These are phyloP conservation scores for Pseudobourletiella spinata DNA, from an alignment of 1,140 invertebrate genomes.

Conservation along the genomic window DNA sequence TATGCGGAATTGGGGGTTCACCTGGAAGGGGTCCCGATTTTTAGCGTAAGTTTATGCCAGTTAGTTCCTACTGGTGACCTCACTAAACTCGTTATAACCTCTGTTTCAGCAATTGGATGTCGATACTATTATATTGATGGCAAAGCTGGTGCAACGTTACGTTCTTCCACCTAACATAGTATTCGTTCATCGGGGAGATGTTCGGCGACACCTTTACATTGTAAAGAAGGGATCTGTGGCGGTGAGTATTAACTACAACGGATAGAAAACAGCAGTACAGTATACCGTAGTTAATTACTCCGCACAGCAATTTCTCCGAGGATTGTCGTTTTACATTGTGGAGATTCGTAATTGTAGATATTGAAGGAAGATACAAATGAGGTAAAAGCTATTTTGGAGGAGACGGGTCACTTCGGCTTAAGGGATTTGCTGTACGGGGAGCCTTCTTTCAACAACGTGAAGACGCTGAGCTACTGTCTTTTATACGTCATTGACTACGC, in stretches of 20 bases:
- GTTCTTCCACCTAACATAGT: slow-evolving; percentile 19
- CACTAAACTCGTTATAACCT: not conserved
- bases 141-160: slow-evolving; percentile 14
- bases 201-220: slow-evolving; percentile 26
- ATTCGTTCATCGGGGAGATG: slow-evolving; percentile 24
- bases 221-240: slow-evolving; percentile 17
- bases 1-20: slow-evolving; percentile 7
- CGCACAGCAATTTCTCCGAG: no score
- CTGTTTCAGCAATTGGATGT: slow-evolving; percentile 22
- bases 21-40: slow-evolving; percentile 28
- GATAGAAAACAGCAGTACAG: no score
- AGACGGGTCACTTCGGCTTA: slow-evolving; percentile 25
- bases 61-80: not conserved
- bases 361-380: not conserved
- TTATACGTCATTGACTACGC: slow-evolving; percentile 20
- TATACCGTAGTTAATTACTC: no score
- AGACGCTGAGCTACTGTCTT: slow-evolving; percentile 18
- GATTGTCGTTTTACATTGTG: no score
- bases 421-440: slow-evolving; percentile 30
- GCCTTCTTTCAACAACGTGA: slow-evolving; percentile 15
- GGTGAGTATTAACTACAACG: no score
- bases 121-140: slow-evolving; percentile 12
- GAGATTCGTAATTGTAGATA: no score
- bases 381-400: slow-evolving; percentile 5
- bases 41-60: slow-evolving; percentile 10